Conservation (phyloP, 2,888 invertebrate species). For the Drosophila mulleri region DNA sequence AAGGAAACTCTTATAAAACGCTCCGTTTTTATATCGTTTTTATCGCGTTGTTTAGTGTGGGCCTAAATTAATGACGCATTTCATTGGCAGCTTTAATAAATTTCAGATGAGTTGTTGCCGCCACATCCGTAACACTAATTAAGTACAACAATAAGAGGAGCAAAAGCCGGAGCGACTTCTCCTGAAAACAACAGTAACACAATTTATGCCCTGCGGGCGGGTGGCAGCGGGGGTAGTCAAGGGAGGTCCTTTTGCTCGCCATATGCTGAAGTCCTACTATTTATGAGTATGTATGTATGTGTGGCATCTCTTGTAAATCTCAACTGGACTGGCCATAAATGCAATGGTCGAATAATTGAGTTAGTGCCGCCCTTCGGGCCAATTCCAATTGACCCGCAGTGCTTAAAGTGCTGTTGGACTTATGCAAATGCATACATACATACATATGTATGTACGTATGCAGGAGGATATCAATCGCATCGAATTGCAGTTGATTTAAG, state of each 20-base stretch:
- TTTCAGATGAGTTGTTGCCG: slow-evolving; percentile 30
- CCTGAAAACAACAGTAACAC: slow-evolving; percentile 38
- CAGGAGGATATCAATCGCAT: slow-evolving; percentile 58
- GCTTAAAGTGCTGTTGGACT: slow-evolving; percentile 52
- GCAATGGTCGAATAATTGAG: slow-evolving; percentile 75
- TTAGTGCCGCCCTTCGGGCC: slow-evolving; percentile 48
- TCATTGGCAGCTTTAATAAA: slow-evolving; percentile 46
- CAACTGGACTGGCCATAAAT: slow-evolving; percentile 42
- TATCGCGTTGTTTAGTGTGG: slow-evolving; percentile 17
- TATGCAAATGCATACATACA: slow-evolving; percentile 34
- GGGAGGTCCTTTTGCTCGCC: slow-evolving; percentile 42
- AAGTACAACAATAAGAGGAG: slow-evolving; percentile 46
- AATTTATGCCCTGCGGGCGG: slow-evolving; percentile 43
- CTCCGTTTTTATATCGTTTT: slow-evolving; percentile 12
- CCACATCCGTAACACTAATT: slow-evolving; percentile 57
- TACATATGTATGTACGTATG: background rate
- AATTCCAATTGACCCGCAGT: slow-evolving; percentile 42
- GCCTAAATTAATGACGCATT: slow-evolving; percentile 49
- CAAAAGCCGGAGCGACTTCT: slow-evolving; percentile 9
- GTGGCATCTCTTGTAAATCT: slow-evolving; percentile 52
- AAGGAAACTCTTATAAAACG: background rate
- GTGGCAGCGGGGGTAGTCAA: slow-evolving; percentile 3
- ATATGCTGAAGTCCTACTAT: slow-evolving; percentile 60
- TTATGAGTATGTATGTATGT: slow-evolving; percentile 53
- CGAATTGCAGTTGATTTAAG: slow-evolving; percentile 61